These are phyloP conservation scores for Octopus bimaculoides DNA, from an alignment of 1,140 invertebrate species.

Conservation along the genomic window DNA sequence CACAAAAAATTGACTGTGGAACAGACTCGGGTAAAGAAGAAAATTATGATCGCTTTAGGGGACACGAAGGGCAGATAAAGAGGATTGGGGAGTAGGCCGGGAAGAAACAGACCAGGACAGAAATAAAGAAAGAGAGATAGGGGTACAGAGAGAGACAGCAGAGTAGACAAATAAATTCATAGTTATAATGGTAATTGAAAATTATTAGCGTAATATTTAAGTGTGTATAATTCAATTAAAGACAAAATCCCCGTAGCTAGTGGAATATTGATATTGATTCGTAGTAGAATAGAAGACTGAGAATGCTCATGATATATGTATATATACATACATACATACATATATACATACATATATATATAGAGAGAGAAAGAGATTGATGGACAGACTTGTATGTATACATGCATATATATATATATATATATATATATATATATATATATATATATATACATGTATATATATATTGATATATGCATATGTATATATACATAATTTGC, in stretches of 20 bases:
- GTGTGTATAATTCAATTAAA: background rate
- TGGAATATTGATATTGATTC: conserved; percentile 14
- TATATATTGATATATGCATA: background rate
- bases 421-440: background rate
- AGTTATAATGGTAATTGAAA: conserved; percentile 20
- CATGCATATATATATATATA: background rate
- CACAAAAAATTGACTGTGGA: background rate
- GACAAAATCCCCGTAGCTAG: background rate
- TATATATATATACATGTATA: background rate
- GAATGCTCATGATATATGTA: background rate
- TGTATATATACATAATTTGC: background rate
- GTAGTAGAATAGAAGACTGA: conserved; percentile 6
- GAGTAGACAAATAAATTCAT: background rate
- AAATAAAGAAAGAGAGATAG: background rate
- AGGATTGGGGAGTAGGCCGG: too few relatives aligned
- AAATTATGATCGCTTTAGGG: too few relatives aligned
- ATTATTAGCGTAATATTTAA: conserved; percentile 15
- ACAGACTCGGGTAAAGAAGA: too few relatives aligned
- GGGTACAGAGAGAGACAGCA: background rate
- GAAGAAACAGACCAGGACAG: too few relatives aligned
- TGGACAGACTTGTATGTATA: conserved; percentile 11
- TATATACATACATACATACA: background rate
- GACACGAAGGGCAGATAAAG: too few relatives aligned
- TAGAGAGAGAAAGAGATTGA: conserved; percentile 16
- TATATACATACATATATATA: conserved; percentile 18